phyloP scores from a whole-genome alignment of 2,888 invertebrate genomes.

The Drosophila mettleri region DNA sequence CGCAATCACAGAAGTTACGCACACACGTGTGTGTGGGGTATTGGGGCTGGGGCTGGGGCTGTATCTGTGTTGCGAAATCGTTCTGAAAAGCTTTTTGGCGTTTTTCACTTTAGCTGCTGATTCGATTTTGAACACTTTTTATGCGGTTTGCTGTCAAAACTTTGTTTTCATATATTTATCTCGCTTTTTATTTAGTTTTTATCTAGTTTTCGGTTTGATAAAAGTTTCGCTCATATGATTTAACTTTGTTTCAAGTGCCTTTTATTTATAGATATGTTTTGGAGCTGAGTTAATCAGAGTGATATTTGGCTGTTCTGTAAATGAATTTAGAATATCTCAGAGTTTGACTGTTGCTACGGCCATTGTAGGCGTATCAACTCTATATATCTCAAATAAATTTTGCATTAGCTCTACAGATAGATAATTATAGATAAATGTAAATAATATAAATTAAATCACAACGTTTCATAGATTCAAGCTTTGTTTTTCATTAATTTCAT shows the following conservation, averaged over 20 bases:
- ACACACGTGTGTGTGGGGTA: constrained; percentile 2
- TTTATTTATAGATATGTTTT: neutral
- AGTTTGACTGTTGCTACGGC: no score
- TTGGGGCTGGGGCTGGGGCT: no score
- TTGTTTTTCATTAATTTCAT: no score
- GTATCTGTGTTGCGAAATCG: constrained; percentile 13
- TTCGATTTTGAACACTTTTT: constrained; percentile 14
- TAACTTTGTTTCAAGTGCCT: neutral
- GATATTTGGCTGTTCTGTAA: no score
- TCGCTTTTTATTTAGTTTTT: neutral
- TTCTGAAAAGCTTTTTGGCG: constrained; percentile 29
- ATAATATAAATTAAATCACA: no score
- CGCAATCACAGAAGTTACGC: constrained; percentile 15
- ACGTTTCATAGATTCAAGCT: no score
- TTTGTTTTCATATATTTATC: neutral
- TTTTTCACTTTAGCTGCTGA: constrained; percentile 14
- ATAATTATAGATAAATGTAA: no score
- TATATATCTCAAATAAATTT: no score
- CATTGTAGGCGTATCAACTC: no score
- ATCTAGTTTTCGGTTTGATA: constrained; percentile 1
- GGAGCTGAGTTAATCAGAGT: neutral
- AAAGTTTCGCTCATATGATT: neutral
- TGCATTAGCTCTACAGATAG: no score
- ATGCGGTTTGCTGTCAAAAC: constrained; percentile 4
- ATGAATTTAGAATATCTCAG: no score